A percentile compares a stretch with the other conserved stretches of the same genome.
These are phyloP conservation scores for Oscheius sp. DNA, from an alignment of 2,888 invertebrate species.

Conservation along the genomic window DNA sequence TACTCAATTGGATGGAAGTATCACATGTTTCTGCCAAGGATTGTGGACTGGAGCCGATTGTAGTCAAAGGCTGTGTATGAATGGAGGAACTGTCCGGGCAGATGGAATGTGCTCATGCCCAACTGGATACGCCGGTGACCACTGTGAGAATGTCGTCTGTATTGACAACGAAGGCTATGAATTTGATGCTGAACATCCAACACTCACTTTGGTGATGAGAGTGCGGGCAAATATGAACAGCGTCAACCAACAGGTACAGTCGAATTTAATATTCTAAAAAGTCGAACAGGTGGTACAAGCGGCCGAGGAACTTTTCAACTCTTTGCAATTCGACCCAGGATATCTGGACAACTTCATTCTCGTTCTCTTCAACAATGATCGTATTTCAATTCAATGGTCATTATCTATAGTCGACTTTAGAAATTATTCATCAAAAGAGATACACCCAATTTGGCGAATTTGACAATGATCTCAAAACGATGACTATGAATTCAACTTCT, in stretches of 20 bases:
- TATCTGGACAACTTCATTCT: constrained; percentile 58
- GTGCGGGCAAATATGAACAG: constrained; percentile 42
- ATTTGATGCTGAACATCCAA: constrained; percentile 58
- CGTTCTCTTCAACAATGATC: constrained; percentile 61
- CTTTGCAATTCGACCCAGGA: constrained; percentile 48
- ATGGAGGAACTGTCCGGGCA: constrained; percentile 45
- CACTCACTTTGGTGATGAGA: constrained; percentile 58
- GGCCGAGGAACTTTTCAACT: constrained; percentile 31
- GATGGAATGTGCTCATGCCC: constrained; percentile 46
- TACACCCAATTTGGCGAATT: constrained; percentile 13
- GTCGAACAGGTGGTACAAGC: constrained; percentile 34
- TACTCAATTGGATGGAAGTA: constrained; percentile 37
- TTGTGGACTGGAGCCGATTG: constrained; percentile 52
- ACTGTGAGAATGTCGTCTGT: constrained; percentile 60
- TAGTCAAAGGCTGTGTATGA: constrained; percentile 51
- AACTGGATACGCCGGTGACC: constrained; percentile 53
- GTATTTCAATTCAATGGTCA: constrained; percentile 24
- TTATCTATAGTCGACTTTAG: constrained; percentile 2
- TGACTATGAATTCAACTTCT: constrained; percentile 34
- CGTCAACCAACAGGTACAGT: constrained; percentile 51
- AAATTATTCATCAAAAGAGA: constrained; percentile 7
- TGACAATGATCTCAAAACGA: neutral
- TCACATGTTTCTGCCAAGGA: constrained; percentile 57
- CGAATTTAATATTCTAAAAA: neutral
- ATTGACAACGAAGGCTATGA: constrained; percentile 44